Evolutionary conservation across 2,888 invertebrate genomes (phyloP).

Genomic region (Ariolimax columbianus): DNA sequence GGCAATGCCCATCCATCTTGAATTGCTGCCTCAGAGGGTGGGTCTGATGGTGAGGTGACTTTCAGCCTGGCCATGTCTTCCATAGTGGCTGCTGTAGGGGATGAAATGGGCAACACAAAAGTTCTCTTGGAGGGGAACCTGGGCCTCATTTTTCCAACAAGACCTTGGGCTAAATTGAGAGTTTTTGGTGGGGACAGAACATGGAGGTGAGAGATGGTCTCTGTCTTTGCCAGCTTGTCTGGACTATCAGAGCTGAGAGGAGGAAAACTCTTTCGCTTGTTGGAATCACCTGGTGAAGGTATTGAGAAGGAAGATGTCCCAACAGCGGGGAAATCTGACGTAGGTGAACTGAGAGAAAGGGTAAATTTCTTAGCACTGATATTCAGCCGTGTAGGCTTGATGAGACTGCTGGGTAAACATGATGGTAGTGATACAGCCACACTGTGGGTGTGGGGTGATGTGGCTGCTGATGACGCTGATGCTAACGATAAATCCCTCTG

Average conservation of each 20-base stretch:
- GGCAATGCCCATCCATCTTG: not conserved
- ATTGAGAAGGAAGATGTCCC: not conserved
- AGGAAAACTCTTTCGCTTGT: conserved; percentile 41
- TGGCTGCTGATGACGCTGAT: conserved; percentile 21
- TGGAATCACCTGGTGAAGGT: conserved; percentile 48
- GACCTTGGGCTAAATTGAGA: conserved; percentile 35
- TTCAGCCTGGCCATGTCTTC: conserved; percentile 78
- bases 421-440: not conserved
- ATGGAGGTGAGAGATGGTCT: conserved; percentile 34
- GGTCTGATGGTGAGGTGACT: conserved; percentile 61
- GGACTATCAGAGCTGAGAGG: conserved; percentile 38
- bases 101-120: conserved; percentile 63
- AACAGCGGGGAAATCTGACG: conserved; percentile 25
- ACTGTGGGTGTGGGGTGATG: not conserved
- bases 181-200: conserved; percentile 43
- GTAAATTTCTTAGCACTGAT: conserved; percentile 36
- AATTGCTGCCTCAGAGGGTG: conserved; percentile 1
- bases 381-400: conserved; percentile 8
- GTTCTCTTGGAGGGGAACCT: conserved; percentile 23
- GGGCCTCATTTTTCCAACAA: conserved; percentile 7
- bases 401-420: not conserved
- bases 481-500: conserved; percentile 33
- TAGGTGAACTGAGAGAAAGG: conserved; percentile 44
- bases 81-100: conserved; percentile 79
- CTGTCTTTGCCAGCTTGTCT: conserved; percentile 48